Evolutionary conservation across 2,113 vertebrate species (phyloP), one percentile per base, ranked within the genome.

Genomic region (Alligator sinensis): DNA sequence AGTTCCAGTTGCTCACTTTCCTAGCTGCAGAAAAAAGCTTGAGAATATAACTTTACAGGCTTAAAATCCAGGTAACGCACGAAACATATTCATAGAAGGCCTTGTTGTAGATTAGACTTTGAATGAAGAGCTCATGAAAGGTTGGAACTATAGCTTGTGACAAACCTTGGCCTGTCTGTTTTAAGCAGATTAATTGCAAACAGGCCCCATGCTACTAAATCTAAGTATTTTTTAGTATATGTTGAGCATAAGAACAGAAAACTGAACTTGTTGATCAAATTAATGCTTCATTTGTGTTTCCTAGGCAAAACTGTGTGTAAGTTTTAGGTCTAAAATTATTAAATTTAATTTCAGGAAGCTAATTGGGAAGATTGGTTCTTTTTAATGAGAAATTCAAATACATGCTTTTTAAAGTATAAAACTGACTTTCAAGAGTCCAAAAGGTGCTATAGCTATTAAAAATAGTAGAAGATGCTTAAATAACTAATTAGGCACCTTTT

Each of bases 271-370:
- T 77, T 93, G 66, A 72, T 88, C 77, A 21, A 47, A 57, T 77
- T 14, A 63, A 38, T 85, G 60, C 60, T 85, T 90, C 16, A 60
- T 78, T 93, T 87, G 78, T 88, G 9, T 87, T 90, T 90, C 72
- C 72, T 57, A 66, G 54, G 78, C 28, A 25, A 82, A 88, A n/a
- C 12, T 4, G 74, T 14, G 55, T 11, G 21, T 75, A 0, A 60
- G 27, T 84, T 91, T 74, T 63, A 92, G 9, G 68, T 93, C 22
- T 1, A 2, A 58, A 90, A 79, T 19, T n/a, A 57, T 27, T 18
- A 57, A 34, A 25, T 82, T 81, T 80, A 76, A 89, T 13, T 77
- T 77, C 14, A 61, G 5, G 9, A 62, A 76, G 9, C 82, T 94
- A 78, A 88, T 30, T 88, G 62, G 34, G 80, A 88, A 55, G 24